Percentiles rank a stretch among this genome's conserved stretches.
Evolutionary conservation across 2,888 invertebrate genomes (phyloP).

Genomic region (Rhingia rostrata): DNA sequence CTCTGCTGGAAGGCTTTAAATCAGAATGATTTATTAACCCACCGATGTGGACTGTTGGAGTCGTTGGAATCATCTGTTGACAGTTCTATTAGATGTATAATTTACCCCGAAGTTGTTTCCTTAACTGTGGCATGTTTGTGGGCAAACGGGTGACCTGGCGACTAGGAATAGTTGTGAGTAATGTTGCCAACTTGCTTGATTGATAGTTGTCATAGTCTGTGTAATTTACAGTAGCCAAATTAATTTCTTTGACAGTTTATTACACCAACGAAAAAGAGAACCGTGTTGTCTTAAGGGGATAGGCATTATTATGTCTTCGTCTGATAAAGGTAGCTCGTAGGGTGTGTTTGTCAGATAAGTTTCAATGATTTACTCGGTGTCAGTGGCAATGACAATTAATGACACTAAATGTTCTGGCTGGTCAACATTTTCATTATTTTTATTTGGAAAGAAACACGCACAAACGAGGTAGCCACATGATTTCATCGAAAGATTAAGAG

Average conservation of each 20-base stretch:
- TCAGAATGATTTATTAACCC: slow-evolving; percentile 70
- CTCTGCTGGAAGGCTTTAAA: slow-evolving; percentile 63
- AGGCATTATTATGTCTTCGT: slow-evolving; percentile 15
- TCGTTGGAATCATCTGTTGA: slow-evolving; percentile 68
- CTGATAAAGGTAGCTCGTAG: background rate
- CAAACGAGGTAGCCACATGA: no score
- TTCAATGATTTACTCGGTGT: no score
- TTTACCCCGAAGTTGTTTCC: slow-evolving; percentile 66
- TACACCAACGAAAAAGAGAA: background rate
- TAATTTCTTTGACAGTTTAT: slow-evolving; percentile 52
- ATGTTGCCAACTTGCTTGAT: slow-evolving; percentile 61
- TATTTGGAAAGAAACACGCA: background rate
- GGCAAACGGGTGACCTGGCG: slow-evolving; percentile 2
- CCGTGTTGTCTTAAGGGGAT: background rate
- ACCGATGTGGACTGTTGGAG: slow-evolving; percentile 47
- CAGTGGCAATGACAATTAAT: no score
- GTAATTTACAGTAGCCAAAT: slow-evolving; percentile 68
- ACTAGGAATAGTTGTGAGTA: slow-evolving; percentile 43
- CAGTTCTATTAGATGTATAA: slow-evolving; percentile 72
- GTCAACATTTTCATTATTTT: background rate
- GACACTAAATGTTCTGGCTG: no score
- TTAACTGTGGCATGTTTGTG: slow-evolving; percentile 15
- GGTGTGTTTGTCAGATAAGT: no score
- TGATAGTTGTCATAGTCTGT: slow-evolving; percentile 62
- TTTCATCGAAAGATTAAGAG: background rate